Conservation (phyloP, 2,113 vertebrate genomes). For the Donacobius atricapilla region DNA sequence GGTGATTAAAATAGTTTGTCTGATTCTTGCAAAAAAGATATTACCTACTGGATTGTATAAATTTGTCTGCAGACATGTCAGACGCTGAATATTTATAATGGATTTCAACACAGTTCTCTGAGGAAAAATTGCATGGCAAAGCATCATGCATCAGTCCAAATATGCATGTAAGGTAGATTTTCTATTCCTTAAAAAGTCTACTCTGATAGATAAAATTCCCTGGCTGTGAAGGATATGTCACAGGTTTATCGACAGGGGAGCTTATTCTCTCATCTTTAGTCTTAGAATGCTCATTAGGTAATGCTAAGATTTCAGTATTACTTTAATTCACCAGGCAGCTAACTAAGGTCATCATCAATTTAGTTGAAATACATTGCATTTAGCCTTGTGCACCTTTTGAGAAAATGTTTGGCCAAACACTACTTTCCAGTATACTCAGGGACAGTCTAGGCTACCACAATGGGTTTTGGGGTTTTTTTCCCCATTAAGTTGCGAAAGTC, state of each 20-base stretch:
- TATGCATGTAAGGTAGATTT: background rate
- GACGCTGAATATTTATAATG: slow-evolving; percentile 18
- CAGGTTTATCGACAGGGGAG: background rate
- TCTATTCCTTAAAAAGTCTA: background rate
- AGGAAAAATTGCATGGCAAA: slow-evolving; percentile 8
- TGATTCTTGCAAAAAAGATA: background rate
- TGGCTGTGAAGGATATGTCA: background rate
- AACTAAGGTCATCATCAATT: background rate
- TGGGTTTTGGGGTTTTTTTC: background rate
- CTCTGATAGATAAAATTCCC: background rate
- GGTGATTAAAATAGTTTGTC: background rate
- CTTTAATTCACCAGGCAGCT: background rate
- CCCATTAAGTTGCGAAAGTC: background rate
- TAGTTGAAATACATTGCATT: background rate
- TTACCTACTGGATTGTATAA: background rate
- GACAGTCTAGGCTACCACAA: background rate
- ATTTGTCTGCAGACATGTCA: background rate
- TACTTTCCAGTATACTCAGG: background rate
- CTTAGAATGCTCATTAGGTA: background rate
- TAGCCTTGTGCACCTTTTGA: background rate
- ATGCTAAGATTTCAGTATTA: background rate
- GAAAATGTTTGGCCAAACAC: background rate
- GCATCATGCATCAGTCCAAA: background rate
- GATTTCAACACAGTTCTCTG: background rate
- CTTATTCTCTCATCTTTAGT: background rate